These are phyloP conservation scores for Saturnia pavonia DNA, from an alignment of 2,888 invertebrate species.

Conservation along the genomic window DNA sequence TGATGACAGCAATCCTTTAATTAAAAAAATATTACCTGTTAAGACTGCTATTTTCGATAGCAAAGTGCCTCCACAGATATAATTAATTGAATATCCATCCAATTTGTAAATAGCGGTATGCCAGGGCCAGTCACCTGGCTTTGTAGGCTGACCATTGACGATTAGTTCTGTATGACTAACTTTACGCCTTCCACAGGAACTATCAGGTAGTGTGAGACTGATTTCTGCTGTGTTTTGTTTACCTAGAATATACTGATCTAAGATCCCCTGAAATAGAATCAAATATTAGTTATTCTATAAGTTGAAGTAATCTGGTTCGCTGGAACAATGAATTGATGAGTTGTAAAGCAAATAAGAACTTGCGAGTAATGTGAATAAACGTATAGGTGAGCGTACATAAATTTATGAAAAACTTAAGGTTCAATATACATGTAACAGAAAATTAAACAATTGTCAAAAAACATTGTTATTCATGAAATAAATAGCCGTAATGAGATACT, in stretches of 20 bases:
- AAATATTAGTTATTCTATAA: not conserved
- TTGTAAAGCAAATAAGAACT: no score
- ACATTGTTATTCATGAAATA: no score
- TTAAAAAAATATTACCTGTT: slow-evolving; percentile 49
- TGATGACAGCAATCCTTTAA: no score
- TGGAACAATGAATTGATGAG: no score
- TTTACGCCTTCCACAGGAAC: slow-evolving; percentile 51
- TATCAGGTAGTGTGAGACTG: slow-evolving; percentile 31
- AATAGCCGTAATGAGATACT: no score
- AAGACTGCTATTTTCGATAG: slow-evolving; percentile 51
- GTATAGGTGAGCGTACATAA: no score
- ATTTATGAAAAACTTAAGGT: no score
- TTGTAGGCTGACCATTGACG: slow-evolving; percentile 50
- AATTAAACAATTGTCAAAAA: no score
- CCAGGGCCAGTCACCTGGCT: slow-evolving; percentile 71
- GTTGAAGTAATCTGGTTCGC: no score
- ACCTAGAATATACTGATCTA: slow-evolving; percentile 31
- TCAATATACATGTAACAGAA: no score
- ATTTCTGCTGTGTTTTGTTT: slow-evolving; percentile 36
- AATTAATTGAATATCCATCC: slow-evolving; percentile 38
- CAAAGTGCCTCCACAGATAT: slow-evolving; percentile 64
- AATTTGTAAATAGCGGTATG: slow-evolving; percentile 57
- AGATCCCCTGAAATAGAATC: slow-evolving; percentile 36
- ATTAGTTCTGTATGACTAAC: slow-evolving; percentile 54
- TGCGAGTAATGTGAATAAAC: no score